Percentiles rank a stretch among this genome's conserved stretches.
These are phyloP conservation scores for Buathra laborator DNA, from an alignment of 2,888 invertebrate species.

Conservation along the genomic window DNA sequence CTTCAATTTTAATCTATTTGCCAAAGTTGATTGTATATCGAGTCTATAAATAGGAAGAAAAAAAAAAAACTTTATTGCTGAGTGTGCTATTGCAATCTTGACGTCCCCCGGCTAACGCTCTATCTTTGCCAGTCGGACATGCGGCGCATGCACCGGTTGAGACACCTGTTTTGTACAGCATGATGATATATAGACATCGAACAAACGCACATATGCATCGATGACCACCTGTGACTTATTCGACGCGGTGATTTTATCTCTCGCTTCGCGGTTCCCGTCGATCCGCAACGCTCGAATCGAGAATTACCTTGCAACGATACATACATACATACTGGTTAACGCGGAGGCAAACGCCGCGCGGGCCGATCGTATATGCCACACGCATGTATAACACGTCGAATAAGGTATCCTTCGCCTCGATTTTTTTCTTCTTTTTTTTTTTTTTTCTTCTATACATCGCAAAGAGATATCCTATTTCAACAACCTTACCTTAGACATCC, in stretches of 20 bases:
- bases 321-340: slow-evolving; percentile 27
- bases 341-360: slow-evolving; percentile 23
- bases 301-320: slow-evolving; percentile 63
- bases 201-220: neutral
- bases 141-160: slow-evolving; percentile 8
- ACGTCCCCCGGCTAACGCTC: neutral
- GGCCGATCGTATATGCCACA: slow-evolving; percentile 29
- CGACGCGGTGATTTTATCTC: slow-evolving; percentile 56
- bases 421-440: slow-evolving; percentile 38
- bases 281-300: slow-evolving; percentile 58
- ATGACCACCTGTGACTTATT: slow-evolving; percentile 46
- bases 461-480: slow-evolving; percentile 65
- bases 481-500: slow-evolving; percentile 56
- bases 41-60: neutral
- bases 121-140: neutral
- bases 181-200: neutral
- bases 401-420: slow-evolving; percentile 66
- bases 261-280: slow-evolving; percentile 64
- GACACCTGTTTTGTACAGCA: slow-evolving; percentile 9
- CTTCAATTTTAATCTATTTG: neutral
- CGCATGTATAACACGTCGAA: slow-evolving; percentile 36
- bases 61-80: neutral
- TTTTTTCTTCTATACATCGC: slow-evolving; percentile 41
- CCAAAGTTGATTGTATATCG: neutral
- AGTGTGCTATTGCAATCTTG: neutral